Percentiles rank a stretch among this genome's conserved stretches.
phyloP scores from a whole-genome alignment of 2,888 invertebrate species.

The Stenchaetothrips biformis region DNA sequence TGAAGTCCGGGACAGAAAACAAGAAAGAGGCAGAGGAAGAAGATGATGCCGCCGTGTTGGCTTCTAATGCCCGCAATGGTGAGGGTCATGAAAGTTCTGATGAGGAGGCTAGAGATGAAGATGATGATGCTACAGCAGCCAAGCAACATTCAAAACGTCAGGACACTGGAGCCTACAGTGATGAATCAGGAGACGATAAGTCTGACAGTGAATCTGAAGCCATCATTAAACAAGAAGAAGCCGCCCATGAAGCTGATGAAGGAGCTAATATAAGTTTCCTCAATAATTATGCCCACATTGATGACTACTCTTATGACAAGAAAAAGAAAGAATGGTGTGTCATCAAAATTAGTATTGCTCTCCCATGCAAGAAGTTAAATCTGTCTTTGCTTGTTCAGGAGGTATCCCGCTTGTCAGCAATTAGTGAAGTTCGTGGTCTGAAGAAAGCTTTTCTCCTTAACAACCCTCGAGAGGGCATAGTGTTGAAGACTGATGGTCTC shows the following conservation, averaged over 20 bases:
- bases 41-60: conserved; percentile 34
- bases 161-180: conserved; percentile 51
- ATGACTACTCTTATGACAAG: conserved; percentile 37
- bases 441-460: conserved; percentile 17
- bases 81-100: conserved; percentile 58
- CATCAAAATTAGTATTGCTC: background rate
- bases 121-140: conserved; percentile 48
- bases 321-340: conserved; percentile 23
- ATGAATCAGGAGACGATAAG: conserved; percentile 44
- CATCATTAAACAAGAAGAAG: conserved; percentile 44
- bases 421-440: conserved; percentile 1
- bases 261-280: conserved; percentile 33
- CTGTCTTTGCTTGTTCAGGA: background rate
- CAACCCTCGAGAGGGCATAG: conserved; percentile 45
- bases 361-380: background rate
- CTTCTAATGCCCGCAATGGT: conserved; percentile 28
- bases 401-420: background rate
- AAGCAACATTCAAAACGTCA: conserved; percentile 51
- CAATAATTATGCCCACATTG: conserved; percentile 10
- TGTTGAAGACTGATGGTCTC: conserved; percentile 91
- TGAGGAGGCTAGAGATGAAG: conserved; percentile 59
- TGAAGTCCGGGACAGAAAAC: background rate
- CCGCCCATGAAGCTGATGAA: conserved; percentile 38
- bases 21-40: conserved; percentile 31
- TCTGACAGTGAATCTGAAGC: conserved; percentile 46